Percentiles rank a stretch among this genome's conserved stretches.
Evolutionary conservation across 1,140 invertebrate genomes (phyloP).

Genomic region (Bombus sibiricus): DNA sequence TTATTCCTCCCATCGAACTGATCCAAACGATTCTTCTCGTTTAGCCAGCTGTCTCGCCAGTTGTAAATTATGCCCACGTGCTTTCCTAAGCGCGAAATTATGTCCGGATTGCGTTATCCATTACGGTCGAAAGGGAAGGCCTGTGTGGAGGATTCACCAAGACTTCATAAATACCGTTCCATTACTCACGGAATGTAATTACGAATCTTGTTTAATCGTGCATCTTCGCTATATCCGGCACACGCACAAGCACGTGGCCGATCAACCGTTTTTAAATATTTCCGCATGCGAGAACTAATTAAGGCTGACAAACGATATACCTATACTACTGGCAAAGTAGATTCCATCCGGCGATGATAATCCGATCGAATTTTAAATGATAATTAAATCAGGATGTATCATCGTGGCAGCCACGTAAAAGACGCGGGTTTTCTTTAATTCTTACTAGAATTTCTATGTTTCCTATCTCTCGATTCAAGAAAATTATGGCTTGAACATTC

Average conservation of each 20-base stretch:
- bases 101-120: constrained; percentile 33
- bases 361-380: not conserved
- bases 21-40: not conserved
- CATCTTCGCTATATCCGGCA: not conserved
- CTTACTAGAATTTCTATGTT: too few species aligned
- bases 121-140: not conserved
- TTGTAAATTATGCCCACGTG: constrained; percentile 38
- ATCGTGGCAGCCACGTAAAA: not conserved
- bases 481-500: not conserved
- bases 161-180: constrained; percentile 34
- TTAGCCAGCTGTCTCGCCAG: not conserved
- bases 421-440: not conserved
- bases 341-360: not conserved
- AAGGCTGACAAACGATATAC: not conserved
- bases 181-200: constrained; percentile 50
- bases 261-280: constrained; percentile 15
- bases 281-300: constrained; percentile 12
- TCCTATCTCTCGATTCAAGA: not conserved
- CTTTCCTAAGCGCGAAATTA: constrained; percentile 39
- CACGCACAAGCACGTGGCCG: not conserved
- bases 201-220: constrained; percentile 37
- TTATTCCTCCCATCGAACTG: not conserved
- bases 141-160: constrained; percentile 12
- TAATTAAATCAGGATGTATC: not conserved
- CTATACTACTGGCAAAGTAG: not conserved